Evolutionary conservation across 2,888 invertebrate genomes (phyloP), one percentile per base, ranked within the genome.

Genomic region (Heterodera filipjevi): DNA sequence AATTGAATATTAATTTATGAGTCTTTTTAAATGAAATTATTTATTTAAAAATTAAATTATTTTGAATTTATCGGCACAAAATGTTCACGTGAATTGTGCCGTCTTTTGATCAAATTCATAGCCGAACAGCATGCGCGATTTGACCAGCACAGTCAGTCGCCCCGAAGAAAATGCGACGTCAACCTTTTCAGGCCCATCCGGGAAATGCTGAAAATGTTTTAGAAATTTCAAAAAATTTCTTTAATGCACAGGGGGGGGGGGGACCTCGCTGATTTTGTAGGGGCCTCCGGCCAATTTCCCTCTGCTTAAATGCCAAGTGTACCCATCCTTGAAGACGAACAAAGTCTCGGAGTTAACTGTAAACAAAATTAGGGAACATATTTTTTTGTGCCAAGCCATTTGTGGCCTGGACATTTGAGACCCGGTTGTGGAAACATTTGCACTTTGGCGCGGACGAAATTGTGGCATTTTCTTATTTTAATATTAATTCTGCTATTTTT

Each of bases 71-170:
- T 53, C 3, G 22, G 27, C 22, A 27, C 8, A 68, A 35, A 49
- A 44, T 32, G 39, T 32, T 30, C 39, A 64, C 71, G n/a, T 72
- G 71, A 82, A 77, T 74, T 53, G 66, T 12, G 78, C 81, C 27
- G 64, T 78, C 12, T 77, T 80, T 66, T 84, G 84, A 73, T 86
- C 84, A 44, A 77, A 80, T 35, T 81, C 81, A 77, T 87, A 87
- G 71, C 84, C 87, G 75, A 84, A 86, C 66, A 87, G 82, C 19
- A 83, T 82, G 70, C 86, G 78, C 71, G 86, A 87, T n/a, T 84
- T 84, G 77, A 87, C 84, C 53, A 87, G 78, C 46, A 86, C 78
- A 35, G 81, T 84, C 59, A 84, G 71, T 1, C 76, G 76, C 14
- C 81, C 83, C n/a, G 82, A 81, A 14, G 83, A 81, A 1, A 86